Conservation (phyloP, 2,888 invertebrate species). For the Melanotus villosus region DNA sequence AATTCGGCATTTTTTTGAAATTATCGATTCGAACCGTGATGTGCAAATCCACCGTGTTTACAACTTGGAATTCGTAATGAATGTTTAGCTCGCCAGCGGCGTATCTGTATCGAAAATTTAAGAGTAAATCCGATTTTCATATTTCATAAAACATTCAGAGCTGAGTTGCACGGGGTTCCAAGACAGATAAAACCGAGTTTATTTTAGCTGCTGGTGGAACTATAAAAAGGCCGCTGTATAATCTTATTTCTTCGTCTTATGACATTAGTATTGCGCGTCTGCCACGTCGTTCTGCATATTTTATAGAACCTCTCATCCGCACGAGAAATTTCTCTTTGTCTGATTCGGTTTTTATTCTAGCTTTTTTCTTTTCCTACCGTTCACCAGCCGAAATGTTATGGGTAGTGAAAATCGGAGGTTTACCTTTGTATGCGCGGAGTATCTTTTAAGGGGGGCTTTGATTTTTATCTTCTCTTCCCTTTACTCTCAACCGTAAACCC, state of each 20-base stretch:
- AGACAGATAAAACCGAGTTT: constrained; percentile 44
- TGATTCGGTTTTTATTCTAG: constrained; percentile 47
- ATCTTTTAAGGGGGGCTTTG: no score
- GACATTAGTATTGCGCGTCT: constrained; percentile 57
- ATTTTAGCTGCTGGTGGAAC: constrained; percentile 46
- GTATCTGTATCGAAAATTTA: constrained; percentile 39
- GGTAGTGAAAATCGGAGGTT: constrained; percentile 13
- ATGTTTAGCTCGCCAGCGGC: constrained; percentile 31
- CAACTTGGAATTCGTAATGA: constrained; percentile 30
- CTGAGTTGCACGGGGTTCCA: constrained; percentile 30
- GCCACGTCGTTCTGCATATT: constrained; percentile 57
- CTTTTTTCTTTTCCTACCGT: constrained; percentile 16
- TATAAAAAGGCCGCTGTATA: constrained; percentile 53
- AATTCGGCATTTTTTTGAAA: no score
- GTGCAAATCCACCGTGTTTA: no score
- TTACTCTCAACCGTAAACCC: no score
- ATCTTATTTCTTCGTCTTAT: constrained; percentile 56
- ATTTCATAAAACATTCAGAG: constrained; percentile 44
- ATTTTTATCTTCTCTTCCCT: no score
- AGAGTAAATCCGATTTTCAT: constrained; percentile 40
- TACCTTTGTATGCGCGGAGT: not conserved
- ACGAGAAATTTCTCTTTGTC: constrained; percentile 54
- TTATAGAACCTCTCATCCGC: constrained; percentile 53
- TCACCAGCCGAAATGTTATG: constrained; percentile 12
- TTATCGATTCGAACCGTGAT: no score